Evolutionary conservation across 2,113 vertebrate genomes (phyloP).

Genomic region (Notothenia coriiceps): DNA sequence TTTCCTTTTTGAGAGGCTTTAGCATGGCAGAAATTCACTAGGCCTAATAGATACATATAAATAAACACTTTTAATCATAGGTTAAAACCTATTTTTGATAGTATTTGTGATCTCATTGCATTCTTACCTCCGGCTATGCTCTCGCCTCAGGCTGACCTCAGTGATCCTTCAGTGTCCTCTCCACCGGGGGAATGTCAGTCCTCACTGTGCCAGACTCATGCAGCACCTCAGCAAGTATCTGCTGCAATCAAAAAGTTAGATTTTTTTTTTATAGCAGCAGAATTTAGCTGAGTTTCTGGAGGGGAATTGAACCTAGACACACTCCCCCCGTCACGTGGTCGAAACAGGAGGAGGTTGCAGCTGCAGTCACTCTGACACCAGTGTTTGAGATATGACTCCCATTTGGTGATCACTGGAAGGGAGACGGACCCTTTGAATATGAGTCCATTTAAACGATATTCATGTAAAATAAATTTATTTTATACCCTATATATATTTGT

Average conservation of each 20-base stretch:
- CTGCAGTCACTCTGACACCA: constrained; percentile 45
- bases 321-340: constrained; percentile 91
- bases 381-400: constrained; percentile 43
- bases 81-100: neutral
- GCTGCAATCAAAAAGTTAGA: constrained; percentile 70
- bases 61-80: neutral
- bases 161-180: constrained; percentile 55
- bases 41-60: neutral
- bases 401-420: constrained; percentile 17
- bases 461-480: neutral
- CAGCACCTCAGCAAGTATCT: constrained; percentile 67
- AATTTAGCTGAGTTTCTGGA: constrained; percentile 83
- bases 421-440: neutral
- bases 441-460: too few relatives aligned
- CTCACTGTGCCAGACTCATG: constrained; percentile 37
- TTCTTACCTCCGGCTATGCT: constrained; percentile 59
- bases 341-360: constrained; percentile 85
- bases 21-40: neutral
- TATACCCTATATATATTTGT: neutral
- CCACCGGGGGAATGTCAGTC: constrained; percentile 49
- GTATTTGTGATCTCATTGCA: neutral
- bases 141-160: constrained; percentile 61
- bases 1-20: neutral
- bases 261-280: constrained; percentile 77
- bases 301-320: constrained; percentile 88